Conservation (phyloP, 2,797 vertebrate genomes). For the Xenentodon cancila region DNA sequence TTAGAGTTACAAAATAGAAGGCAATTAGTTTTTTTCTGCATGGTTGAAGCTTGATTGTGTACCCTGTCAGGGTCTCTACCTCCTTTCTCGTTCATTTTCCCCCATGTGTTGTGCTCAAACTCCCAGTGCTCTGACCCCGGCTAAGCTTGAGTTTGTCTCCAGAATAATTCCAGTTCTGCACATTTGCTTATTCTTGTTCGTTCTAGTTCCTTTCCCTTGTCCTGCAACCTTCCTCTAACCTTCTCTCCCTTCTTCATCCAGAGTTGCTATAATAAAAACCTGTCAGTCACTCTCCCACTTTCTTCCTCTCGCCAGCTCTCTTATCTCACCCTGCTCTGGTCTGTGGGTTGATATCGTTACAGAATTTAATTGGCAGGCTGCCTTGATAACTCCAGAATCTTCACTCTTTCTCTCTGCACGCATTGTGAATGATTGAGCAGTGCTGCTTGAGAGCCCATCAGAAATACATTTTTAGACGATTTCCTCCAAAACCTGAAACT, state of each 20-base stretch:
- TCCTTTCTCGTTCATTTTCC: constrained; percentile 12
- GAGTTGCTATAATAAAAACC: constrained; percentile 20
- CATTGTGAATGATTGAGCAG: constrained; percentile 59
- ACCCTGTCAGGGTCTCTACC: constrained; percentile 29
- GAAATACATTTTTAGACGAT: constrained; percentile 59
- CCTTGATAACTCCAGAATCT: constrained; percentile 64
- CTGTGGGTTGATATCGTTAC: constrained; percentile 62
- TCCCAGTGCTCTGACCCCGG: constrained; percentile 12
- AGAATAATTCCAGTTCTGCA: constrained; percentile 17
- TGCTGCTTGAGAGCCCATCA: constrained; percentile 46
- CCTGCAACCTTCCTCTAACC: constrained; percentile 20
- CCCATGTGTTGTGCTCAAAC: constrained; percentile 14
- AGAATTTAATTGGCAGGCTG: constrained; percentile 75
- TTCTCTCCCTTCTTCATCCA: constrained; percentile 9
- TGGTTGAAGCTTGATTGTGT: constrained; percentile 50
- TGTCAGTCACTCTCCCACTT: constrained; percentile 36
- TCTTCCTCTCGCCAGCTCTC: constrained; percentile 28
- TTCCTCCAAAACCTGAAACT: constrained; percentile 45
- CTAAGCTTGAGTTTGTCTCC: constrained; percentile 15
- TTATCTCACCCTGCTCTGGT: constrained; percentile 58
- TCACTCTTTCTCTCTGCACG: constrained; percentile 30
- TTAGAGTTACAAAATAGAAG: constrained; percentile 64
- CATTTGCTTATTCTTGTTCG: constrained; percentile 28
- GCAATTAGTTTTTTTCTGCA: constrained; percentile 65
- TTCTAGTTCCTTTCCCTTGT: constrained; percentile 15